Conservation (phyloP, 2,113 vertebrate genomes). For the Climacteris rufus region DNA sequence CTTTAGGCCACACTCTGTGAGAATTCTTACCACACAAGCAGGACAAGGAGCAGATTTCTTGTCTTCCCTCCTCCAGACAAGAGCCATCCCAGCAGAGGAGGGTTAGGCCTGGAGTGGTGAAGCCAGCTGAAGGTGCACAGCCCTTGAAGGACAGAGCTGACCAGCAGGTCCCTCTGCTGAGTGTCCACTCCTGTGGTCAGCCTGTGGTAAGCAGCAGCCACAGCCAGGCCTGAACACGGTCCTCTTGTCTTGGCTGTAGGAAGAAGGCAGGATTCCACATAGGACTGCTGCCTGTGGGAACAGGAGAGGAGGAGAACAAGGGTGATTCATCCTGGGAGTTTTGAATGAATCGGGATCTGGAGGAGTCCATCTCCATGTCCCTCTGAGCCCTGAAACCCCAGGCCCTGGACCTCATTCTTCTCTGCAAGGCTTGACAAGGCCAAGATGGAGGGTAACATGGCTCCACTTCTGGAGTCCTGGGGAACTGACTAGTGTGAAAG, state of each 20-base stretch:
- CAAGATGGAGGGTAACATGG: neutral
- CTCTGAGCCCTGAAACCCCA: neutral
- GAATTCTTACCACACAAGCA: neutral
- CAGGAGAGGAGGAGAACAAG: neutral
- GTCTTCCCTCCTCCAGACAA: neutral
- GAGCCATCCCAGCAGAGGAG: neutral
- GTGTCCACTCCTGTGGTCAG: neutral
- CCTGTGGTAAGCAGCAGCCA: accelerated
- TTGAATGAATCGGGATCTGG: neutral
- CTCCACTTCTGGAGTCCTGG: neutral
- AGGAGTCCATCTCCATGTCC: neutral
- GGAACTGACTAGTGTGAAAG: neutral
- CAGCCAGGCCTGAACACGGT: accelerated
- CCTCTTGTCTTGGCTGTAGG: neutral
- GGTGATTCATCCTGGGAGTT: neutral
- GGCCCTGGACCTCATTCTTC: neutral
- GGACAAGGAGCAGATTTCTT: neutral
- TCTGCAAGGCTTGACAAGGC: neutral
- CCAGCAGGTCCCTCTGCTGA: neutral
- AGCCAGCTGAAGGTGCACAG: neutral
- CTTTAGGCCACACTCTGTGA: neutral
- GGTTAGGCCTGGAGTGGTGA: neutral
- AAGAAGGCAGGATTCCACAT: neutral
- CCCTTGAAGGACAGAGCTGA: neutral
- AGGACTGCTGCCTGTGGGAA: neutral